Conservation (phyloP, 2,113 vertebrate species). For the Gopherus evgoodei region DNA sequence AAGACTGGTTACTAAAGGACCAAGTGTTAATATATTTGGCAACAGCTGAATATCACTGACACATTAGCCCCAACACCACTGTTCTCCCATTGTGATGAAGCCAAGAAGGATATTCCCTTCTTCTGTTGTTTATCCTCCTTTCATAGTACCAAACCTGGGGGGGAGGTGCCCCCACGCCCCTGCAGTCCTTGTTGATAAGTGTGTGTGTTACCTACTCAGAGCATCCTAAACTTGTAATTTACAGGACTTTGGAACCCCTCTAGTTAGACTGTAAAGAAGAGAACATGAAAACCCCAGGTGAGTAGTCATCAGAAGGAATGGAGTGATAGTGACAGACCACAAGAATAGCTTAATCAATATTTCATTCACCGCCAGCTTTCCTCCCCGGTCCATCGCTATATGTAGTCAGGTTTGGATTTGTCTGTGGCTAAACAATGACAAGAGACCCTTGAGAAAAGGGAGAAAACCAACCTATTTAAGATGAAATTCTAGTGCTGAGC, state of each 20-base stretch:
- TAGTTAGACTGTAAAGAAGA: not conserved
- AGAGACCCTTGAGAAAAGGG: not conserved
- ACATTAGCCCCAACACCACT: no score
- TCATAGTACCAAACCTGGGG: not conserved
- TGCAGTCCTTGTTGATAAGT: fast-evolving
- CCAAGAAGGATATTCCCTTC: not conserved
- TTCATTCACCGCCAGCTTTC: not conserved
- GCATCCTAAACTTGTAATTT: not conserved
- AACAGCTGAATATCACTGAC: not conserved
- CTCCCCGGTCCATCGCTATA: not conserved
- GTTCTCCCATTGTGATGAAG: not conserved
- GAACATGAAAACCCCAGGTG: not conserved
- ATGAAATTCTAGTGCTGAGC: not conserved
- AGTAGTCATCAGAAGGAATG: not conserved
- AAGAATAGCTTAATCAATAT: not conserved
- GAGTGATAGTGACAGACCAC: not conserved
- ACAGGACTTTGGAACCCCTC: not conserved
- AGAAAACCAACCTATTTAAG: not conserved
- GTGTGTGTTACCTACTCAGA: not conserved
- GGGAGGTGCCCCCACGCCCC: not conserved
- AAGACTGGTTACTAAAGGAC: not conserved
- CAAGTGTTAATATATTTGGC: not conserved
- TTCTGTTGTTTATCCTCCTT: not conserved
- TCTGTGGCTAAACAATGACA: not conserved
- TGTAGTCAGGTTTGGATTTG: not conserved